Base-by-base conservation (phyloP, 2,113 vertebrate species). In the Jaculus jaculus region DNA sequence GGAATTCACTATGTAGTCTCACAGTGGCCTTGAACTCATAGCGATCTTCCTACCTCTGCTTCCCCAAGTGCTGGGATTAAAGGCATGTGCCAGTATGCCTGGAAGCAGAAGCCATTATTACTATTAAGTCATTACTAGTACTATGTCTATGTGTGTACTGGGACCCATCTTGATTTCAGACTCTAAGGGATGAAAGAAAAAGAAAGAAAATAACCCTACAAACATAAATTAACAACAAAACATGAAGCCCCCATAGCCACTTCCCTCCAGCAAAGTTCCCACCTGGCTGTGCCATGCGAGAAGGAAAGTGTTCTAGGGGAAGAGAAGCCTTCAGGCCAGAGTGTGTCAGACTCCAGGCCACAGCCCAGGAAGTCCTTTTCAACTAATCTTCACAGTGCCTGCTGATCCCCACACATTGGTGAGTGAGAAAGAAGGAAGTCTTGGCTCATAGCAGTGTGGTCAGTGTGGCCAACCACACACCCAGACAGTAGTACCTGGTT, bases 401-500 rank as follows among this genome's bases (percentile, higher is more conserved):
- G 24, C 42, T 69, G 65, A 51, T 39, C 82, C 39, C 42, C 10
- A 13, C 11, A 80, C 78, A 34, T 2, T 8, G n/a, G n/a, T 47
- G 58, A 30, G 17, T 78, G 30, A 23, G 75, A 58, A 47, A 58
- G 30, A 78, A 74, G 51, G 51, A 51, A 54, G 11, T 12, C 54
- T 54, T 54, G 11, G 15, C 54, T 54, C 54, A 54, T 12, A 54
- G 54, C 54, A 54, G 10, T 54, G 54, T 54, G 54, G 54, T 54
- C 15, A 15, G 54, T 16, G 15, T 54, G 54, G 54, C 54, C 54
- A 54, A 54, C 54, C 54, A 54, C 54, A 34, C 60, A 39, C 3
- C 58, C 12, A 30, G 28, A 1, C 54, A 2, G 7, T 11, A 13
- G 54, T 95, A 99, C 99, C 99, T 99, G 99, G 96, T 98, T 99